Percentiles rank a stretch among this genome's conserved stretches.
phyloP scores from a whole-genome alignment of 2,888 invertebrate species.

The Anoplius nigerrimus region DNA sequence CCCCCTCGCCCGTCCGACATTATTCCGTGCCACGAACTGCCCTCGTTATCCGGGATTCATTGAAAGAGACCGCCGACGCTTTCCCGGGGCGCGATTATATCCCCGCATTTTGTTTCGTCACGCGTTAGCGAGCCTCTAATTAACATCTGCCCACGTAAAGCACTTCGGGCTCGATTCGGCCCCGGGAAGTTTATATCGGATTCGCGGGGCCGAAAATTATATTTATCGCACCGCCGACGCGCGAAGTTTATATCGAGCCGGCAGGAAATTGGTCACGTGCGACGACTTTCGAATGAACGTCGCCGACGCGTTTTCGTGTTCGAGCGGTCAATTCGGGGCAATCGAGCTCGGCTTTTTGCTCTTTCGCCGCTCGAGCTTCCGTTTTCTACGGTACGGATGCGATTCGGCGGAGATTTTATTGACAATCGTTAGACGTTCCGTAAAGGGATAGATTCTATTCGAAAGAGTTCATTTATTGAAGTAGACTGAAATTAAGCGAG shows the following conservation, averaged over 20 bases:
- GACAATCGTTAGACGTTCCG: too few species aligned
- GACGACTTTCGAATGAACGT: not conserved
- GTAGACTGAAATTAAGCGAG: too few species aligned
- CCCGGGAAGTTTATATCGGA: constrained; percentile 10
- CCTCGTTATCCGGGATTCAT: too few species aligned
- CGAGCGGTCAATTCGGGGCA: not conserved
- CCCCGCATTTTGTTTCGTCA: constrained; percentile 33
- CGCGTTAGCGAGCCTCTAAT: constrained; percentile 34
- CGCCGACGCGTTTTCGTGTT: not conserved
- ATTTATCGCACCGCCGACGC: not conserved
- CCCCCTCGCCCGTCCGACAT: too few species aligned
- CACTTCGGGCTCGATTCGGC: not conserved
- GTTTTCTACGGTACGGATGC: too few species aligned
- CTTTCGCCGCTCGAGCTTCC: too few species aligned
- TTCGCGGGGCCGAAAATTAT: not conserved
- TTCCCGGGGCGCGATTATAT: not conserved
- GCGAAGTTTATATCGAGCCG: not conserved
- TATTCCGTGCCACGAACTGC: too few species aligned
- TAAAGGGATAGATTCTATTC: too few species aligned
- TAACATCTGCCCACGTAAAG: constrained; percentile 25
- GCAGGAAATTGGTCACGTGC: not conserved
- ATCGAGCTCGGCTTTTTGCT: too few species aligned
- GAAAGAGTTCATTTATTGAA: too few species aligned
- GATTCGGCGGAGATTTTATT: too few species aligned
- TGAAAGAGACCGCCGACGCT: too few species aligned